Evolutionary conservation across 2,797 vertebrate species (phyloP).

Genomic region (Dallia pectoralis): DNA sequence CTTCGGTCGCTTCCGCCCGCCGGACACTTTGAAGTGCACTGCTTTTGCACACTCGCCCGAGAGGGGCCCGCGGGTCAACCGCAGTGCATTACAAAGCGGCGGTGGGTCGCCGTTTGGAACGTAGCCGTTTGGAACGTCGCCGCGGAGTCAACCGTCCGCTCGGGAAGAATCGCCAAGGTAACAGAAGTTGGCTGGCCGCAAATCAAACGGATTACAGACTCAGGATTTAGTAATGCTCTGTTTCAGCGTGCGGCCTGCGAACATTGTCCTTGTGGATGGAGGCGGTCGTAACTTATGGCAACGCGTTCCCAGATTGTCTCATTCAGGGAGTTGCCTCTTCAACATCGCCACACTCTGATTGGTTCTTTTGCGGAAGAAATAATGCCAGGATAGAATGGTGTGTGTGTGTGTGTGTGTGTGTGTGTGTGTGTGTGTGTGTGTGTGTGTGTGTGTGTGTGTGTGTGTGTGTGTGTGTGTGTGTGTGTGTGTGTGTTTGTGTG

Average conservation of each 20-base stretch:
- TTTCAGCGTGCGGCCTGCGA: neutral
- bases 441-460: conserved; percentile 18
- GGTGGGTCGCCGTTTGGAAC: neutral
- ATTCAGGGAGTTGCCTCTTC: neutral
- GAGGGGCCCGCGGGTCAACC: neutral
- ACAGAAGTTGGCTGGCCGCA: conserved; percentile 5
- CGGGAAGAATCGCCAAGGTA: conserved; percentile 19
- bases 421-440: conserved; percentile 18
- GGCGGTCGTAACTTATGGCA: neutral
- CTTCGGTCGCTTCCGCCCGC: neutral
- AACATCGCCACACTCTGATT: neutral
- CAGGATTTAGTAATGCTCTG: neutral
- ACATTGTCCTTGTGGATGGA: neutral
- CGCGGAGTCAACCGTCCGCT: conserved; percentile 5
- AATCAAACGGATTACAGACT: conserved; percentile 4
- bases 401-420: conserved; percentile 19
- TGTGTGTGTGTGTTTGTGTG: conserved; percentile 18
- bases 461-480: conserved; percentile 18
- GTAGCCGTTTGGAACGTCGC: neutral
- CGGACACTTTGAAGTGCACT: neutral
- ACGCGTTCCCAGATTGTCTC: neutral
- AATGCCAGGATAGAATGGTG: neutral
- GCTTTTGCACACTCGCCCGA: neutral
- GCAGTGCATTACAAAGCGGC: neutral
- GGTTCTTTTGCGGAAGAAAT: conserved; percentile 14